Percentiles rank a stretch among this genome's conserved stretches.
Evolutionary conservation across 2,888 invertebrate species (phyloP).

Genomic region (Orthosia gothica): DNA sequence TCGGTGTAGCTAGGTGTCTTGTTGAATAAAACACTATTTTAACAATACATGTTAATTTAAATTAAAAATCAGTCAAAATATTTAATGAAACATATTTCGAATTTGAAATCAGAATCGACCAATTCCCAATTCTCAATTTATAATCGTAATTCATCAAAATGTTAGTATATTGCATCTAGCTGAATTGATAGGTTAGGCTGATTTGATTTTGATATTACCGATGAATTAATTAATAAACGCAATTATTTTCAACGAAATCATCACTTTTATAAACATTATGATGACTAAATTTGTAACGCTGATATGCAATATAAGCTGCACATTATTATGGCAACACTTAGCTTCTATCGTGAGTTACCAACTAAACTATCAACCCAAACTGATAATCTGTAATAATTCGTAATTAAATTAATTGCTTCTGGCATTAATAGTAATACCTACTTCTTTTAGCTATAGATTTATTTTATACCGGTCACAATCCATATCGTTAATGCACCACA

Average conservation of each 20-base stretch:
- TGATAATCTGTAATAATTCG: no score
- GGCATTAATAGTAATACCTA: no score
- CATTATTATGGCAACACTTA: not conserved
- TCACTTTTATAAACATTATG: not conserved
- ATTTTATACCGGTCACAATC: not conserved
- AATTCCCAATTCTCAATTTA: not conserved
- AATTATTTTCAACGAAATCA: not conserved
- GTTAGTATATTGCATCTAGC: not conserved
- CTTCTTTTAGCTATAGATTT: not conserved
- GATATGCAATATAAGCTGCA: not conserved
- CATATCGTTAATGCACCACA: not conserved
- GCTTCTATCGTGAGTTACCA: not conserved
- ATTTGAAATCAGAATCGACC: constrained; percentile 1
- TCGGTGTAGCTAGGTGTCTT: not conserved
- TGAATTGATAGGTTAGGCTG: constrained; percentile 17
- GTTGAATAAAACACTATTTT: not conserved
- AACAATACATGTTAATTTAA: not conserved
- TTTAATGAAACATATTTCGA: constrained; percentile 7
- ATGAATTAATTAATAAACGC: not conserved
- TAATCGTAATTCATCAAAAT: constrained; percentile 23
- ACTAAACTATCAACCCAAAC: not conserved
- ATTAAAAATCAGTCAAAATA: not conserved
- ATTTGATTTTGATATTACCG: constrained; percentile 1
- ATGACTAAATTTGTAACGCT: not conserved
- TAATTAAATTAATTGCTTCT: not conserved